Evolutionary conservation across 2,888 invertebrate species (phyloP).

Genomic region (Deroplatys truncata): DNA sequence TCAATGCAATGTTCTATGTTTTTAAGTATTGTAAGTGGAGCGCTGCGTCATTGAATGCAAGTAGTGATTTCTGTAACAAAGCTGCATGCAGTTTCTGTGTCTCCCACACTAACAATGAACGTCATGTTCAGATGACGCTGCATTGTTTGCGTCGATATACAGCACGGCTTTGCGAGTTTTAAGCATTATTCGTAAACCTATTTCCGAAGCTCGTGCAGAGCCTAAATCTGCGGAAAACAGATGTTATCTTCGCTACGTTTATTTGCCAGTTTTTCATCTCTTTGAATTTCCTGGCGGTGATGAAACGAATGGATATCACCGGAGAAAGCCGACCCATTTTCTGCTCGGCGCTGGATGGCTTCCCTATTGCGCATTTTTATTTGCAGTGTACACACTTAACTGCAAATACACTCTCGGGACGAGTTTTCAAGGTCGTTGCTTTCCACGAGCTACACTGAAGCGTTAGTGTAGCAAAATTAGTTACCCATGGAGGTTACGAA

Average conservation of each 20-base stretch:
- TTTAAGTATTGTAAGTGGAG: too few species aligned
- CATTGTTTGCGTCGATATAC: background rate
- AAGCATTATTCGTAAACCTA: background rate
- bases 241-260: background rate
- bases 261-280: background rate
- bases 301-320: background rate
- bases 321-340: background rate
- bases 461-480: too few species aligned
- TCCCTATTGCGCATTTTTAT: too few species aligned
- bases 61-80: too few species aligned
- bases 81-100: too few species aligned
- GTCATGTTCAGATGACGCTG: background rate
- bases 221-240: background rate
- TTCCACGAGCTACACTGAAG: too few species aligned
- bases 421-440: too few species aligned
- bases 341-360: background rate
- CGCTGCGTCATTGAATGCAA: too few species aligned
- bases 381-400: too few species aligned
- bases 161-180: background rate
- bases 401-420: too few species aligned
- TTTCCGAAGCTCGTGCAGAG: background rate
- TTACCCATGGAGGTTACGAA: too few species aligned
- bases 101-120: background rate
- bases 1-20: too few species aligned
- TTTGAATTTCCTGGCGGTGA: background rate